Evolutionary conservation across 1,140 invertebrate genomes (phyloP), one percentile per base, ranked within the genome.

Genomic region (Drosophila santomea): DNA sequence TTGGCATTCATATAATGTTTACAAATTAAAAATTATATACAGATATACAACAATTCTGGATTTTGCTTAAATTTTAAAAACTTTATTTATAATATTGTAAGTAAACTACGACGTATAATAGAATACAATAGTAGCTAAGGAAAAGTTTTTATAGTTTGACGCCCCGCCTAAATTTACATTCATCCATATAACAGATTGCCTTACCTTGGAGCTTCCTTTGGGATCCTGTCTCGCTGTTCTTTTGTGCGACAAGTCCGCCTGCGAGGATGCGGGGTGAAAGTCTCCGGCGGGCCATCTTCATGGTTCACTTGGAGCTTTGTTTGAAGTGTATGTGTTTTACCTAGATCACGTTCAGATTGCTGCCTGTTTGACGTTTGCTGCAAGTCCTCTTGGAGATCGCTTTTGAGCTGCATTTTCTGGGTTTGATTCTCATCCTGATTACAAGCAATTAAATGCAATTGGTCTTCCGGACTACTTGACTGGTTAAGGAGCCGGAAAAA

Each of bases 401-500:
- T 17, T 17, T 43, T 15, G 15, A 17, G n/a, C 15, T 17, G 41
- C n/a, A 15, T 17, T 20, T 20, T 15, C 15, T 17, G 39, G n/a
- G 6, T 15, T 7, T n/a, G n/a, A 20, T 44, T 17, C 43, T 10
- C 3, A 44, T 44, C 43, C 43, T 1, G 15, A 14, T 39, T 4
- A 39, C 12, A 14, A 14, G 11, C 38, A 32, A 3, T 8, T 32
- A 3, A 32, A 3, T 32, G 32, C 32, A 32, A 8, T 10, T 10
- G 32, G 38, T 8, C n/a, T 32, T 15, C 48, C 48, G 10, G 2
- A 12, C 2, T 5, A 11, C 14, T 17, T 25, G 12, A 8, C 11
- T 25, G 44, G 5, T 45, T 35, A 4, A 63, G 23, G 0, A 85
- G 17, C 4, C 59, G 12, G 8, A 56, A 23, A 12, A 80, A 54